Percentiles rank a stretch among this genome's conserved stretches.
Conservation (phyloP, 2,797 vertebrate species). For the Chiloscyllium punctatum region DNA sequence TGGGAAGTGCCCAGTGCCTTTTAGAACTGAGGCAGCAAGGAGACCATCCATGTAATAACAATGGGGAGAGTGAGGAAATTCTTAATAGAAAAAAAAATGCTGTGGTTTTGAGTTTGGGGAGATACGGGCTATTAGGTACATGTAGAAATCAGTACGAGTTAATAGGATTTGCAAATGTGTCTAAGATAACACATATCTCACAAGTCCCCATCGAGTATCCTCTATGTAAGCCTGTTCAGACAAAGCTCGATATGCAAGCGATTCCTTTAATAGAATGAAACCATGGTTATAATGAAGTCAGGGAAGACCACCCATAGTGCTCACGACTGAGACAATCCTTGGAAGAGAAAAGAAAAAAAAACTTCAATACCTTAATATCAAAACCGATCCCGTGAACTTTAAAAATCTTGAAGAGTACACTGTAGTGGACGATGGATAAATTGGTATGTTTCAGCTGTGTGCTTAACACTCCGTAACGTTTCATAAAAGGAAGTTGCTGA, state of each 20-base stretch:
- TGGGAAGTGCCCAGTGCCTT: not conserved
- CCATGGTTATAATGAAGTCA: conserved; percentile 24
- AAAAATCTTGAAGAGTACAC: conserved; percentile 70
- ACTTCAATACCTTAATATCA: conserved; percentile 66
- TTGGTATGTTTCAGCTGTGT: conserved; percentile 65
- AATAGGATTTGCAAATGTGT: conserved; percentile 34
- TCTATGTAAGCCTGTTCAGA: conserved; percentile 13
- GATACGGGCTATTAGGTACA: not conserved
- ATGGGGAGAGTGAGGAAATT: not conserved
- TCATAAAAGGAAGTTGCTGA: conserved; percentile 46
- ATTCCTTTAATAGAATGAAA: conserved; percentile 36
- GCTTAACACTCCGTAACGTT: conserved; percentile 62
- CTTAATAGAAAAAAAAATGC: not conserved
- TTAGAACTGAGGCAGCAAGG: not conserved
- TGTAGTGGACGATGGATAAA: conserved; percentile 67
- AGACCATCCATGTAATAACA: not conserved
- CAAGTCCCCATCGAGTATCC: conserved; percentile 3
- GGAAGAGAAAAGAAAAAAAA: conserved; percentile 16
- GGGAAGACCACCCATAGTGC: conserved; percentile 3
- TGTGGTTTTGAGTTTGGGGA: not conserved
- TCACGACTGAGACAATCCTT: not conserved
- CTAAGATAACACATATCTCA: conserved; percentile 21
- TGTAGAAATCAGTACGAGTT: not conserved
- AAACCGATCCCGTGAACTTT: conserved; percentile 70
- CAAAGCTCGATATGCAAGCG: not conserved